Base-by-base conservation (phyloP, 2,888 invertebrate genomes). In the Hyles lineata region DNA sequence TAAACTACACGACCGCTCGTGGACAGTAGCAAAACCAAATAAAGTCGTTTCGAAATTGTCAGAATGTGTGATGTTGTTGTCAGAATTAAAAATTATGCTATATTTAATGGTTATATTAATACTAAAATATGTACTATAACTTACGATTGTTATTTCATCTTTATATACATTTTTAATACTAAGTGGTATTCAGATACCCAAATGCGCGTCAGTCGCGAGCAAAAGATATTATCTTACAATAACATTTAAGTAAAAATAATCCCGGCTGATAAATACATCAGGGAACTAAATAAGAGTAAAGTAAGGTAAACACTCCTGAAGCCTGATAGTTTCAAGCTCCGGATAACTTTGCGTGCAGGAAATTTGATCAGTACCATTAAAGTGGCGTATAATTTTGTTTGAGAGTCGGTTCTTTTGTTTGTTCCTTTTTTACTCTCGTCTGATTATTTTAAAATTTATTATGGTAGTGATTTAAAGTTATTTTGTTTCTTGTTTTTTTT, bases 281-380 rank as follows among this genome's bases (percentile, higher is more conserved):
- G n/a, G 43, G 21, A 43, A 7, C 67, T 67, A 67, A 50, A 15
- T 67, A 50, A 50, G 50, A 15, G 21, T 11, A 6, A 23, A 67
- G 67, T 50, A 50, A 71, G 60, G 60, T 71, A 71, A 71, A 71
- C 71, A 71, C 35, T 60, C 71, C 35, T 71, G 50, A 60, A 60
- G 29, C 60, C 60, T 43, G 60, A 71, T 71, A 70, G 62, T 70
- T 73, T 58, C 70, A 50, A 71, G 67, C 60, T 59, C 69, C 17
- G 23, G 60, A 25, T 17, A 73, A 75, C 73, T 75, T 75, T 58
- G 61, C 62, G 62, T 50, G 71, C 23, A 69, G 75, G 72, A 75
- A 77, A 75, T 77, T 78, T 69, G 75, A 77, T 77, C 73, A 76
- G 74, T 72, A 67, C 63, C 74, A 76, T 76, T 76, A 74, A 74